Evolutionary conservation across 2,797 vertebrate genomes (phyloP).

Genomic region (Gadopsis bispinosus): DNA sequence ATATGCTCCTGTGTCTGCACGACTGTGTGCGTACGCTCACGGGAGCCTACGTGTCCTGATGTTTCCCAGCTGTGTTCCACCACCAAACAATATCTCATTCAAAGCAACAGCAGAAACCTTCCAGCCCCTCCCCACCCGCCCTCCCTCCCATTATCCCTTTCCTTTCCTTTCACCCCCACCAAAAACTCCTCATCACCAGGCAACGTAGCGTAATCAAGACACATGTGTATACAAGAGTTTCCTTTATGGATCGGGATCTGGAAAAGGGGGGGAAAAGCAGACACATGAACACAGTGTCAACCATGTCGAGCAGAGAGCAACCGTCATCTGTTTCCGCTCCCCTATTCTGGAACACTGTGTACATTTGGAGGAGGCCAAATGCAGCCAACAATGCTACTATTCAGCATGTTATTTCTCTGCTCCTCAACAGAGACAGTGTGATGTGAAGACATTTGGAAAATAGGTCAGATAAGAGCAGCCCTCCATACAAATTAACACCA

Average conservation of each 20-base stretch:
- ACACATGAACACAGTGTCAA: conserved; percentile 70
- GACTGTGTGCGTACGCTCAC: conserved; percentile 58
- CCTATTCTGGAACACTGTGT: conserved; percentile 55
- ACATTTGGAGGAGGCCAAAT: conserved; percentile 62
- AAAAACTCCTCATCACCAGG: conserved; percentile 76
- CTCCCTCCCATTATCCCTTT: conserved; percentile 69
- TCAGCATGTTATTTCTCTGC: conserved; percentile 59
- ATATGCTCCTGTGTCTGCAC: conserved; percentile 65
- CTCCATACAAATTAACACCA: conserved; percentile 15
- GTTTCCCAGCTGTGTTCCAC: conserved; percentile 88
- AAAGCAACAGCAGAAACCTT: conserved; percentile 74
- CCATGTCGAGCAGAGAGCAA: conserved; percentile 62
- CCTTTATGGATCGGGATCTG: conserved; percentile 78
- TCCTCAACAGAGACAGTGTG: conserved; percentile 39
- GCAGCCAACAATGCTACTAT: conserved; percentile 72
- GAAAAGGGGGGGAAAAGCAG: conserved; percentile 41
- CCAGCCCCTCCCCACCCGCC: conserved; percentile 52
- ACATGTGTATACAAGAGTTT: conserved; percentile 84
- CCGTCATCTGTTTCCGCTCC: conserved; percentile 72
- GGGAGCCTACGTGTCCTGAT: conserved; percentile 81
- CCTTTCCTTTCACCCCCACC: conserved; percentile 66
- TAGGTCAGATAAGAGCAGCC: conserved; percentile 57
- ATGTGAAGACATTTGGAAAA: conserved; percentile 51
- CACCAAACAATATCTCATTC: conserved; percentile 89
- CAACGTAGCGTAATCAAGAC: conserved; percentile 85